Evolutionary conservation across 2,113 vertebrate species (phyloP), one percentile per base, ranked within the genome.

Genomic region (Neotoma lepida): DNA sequence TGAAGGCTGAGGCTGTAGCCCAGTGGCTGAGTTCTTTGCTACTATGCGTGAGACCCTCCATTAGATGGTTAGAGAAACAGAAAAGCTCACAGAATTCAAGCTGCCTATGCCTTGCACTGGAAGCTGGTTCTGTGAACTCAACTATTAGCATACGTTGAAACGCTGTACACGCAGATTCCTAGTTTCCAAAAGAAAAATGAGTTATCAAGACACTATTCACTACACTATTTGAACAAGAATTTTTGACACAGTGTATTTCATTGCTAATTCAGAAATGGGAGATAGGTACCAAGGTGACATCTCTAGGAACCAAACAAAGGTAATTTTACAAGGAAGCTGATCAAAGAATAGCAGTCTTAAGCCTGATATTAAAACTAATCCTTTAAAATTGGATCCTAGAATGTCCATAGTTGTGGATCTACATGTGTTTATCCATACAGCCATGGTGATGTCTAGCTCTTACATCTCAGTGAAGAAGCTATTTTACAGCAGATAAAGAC

Each of bases 211-310:
- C 3, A 63, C 14, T 41, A 33, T 44, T 64, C 4, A 18, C 28
- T 64, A 10, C 17, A 61, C 18, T n/a, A 9, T 9, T 44, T 39
- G 44, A n/a, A 46, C 2, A 2, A 1, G 0, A 13, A 41, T 5
- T 85, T 64, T 64, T 20, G 15, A 26, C 14, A 17, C 13, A 54
- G 35, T 39, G 6, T 13, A 51, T 70, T 46, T 17, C 2, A 54
- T 39, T 87, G 22, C 35, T 28, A 54, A 56, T 54, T 70, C 35
- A 71, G 7, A 54, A 30, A 30, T 56, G 22, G 66, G 7, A 18
- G 8, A 4, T 5, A 1, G 4, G 30, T 6, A 20, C 3, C 12
- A 46, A 68, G 35, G 15, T 44, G 24, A 89, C n/a, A 30, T 80
- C 46, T 39, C 1, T 4, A 56, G 8, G 1, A n/a, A 56, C 1